Base-by-base conservation (phyloP, 2,888 invertebrate genomes). In the Azorinus chamasolen region DNA sequence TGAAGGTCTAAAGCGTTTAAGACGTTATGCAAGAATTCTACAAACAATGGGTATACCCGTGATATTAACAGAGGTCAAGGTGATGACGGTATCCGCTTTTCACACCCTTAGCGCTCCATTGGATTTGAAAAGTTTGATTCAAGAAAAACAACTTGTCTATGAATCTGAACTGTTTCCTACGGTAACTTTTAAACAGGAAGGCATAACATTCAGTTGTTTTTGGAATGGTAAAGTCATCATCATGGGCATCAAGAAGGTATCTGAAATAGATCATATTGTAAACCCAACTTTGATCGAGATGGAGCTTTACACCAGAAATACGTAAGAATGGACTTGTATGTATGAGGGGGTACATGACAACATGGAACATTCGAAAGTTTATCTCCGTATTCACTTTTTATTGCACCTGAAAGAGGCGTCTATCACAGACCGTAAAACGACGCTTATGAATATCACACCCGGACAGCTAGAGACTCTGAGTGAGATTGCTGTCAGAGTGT, bases 81-180 rank as follows among this genome's bases (percentile, higher is more conserved):
- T 18, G n/a, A 0, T 69, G 18, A 69, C 68, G 14, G 14, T 37
- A 1, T 61, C 68, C 18, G 61, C 37, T 55, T 18, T 10, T 25
- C 62, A 69, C 24, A 39, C 46, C 14, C 24, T 69, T 12, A 54
- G 54, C 16, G n/a, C 1, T 6, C 24, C 8, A 14, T 46, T 69
- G 39, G 55, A 62, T 14, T 39, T 69, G 51, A 24, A 48, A 5
- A 14, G 18, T 20, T n/a, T 65, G 10, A 48, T 16, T 1, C 12
- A 16, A 8, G 53, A 65, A 20, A 69, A 48, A 54, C 24, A 39
- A 10, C 32, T 25, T 18, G n/a, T 43, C 5, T 69, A 55, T 27
- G 69, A 69, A 46, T 62, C 69, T 20, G 69, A 69, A 46, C 48
- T 69, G 16, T 69, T 69, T 55, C 37, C 61, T 18, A 22, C 48